A percentile compares a stretch with the other conserved stretches of the same genome.
phyloP scores from a whole-genome alignment of 2,797 vertebrate genomes.

The Sebastes nivosus region DNA sequence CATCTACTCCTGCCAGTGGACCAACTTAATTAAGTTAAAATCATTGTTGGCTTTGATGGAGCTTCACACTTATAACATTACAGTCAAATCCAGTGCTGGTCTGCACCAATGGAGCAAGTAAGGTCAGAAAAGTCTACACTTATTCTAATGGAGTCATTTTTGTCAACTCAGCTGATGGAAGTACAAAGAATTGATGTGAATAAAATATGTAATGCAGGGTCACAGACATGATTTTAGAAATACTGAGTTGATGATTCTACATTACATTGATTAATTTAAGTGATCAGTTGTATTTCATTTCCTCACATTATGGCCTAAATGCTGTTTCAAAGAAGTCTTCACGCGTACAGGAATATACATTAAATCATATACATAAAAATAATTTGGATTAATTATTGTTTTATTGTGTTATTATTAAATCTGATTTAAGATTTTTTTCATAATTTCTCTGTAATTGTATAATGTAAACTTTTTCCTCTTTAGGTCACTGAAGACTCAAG shows the following conservation, averaged over 20 bases:
- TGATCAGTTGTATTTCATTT: not conserved
- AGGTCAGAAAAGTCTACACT: not conserved
- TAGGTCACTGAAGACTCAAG: not conserved
- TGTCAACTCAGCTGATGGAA: not conserved
- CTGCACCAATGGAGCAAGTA: not conserved
- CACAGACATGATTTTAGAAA: not conserved
- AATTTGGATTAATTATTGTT: not conserved
- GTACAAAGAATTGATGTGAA: not conserved
- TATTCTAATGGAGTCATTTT: not conserved
- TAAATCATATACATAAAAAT: not conserved
- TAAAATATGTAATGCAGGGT: not conserved
- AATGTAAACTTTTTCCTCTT: not conserved
- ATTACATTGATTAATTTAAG: not conserved
- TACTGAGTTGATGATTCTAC: not conserved
- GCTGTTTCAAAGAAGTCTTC: not conserved
- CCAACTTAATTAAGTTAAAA: slow-evolving; percentile 14
- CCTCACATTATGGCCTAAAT: not conserved
- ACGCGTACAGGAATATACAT: not conserved
- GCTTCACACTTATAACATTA: not conserved
- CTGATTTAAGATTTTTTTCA: not conserved
- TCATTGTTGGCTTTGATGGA: slow-evolving; percentile 8
- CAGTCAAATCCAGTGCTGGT: not conserved
- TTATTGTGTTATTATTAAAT: not conserved
- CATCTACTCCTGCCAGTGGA: not conserved
- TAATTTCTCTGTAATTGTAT: not conserved